phyloP scores from a whole-genome alignment of 2,797 vertebrate genomes.

The Brachymystax lenok region DNA sequence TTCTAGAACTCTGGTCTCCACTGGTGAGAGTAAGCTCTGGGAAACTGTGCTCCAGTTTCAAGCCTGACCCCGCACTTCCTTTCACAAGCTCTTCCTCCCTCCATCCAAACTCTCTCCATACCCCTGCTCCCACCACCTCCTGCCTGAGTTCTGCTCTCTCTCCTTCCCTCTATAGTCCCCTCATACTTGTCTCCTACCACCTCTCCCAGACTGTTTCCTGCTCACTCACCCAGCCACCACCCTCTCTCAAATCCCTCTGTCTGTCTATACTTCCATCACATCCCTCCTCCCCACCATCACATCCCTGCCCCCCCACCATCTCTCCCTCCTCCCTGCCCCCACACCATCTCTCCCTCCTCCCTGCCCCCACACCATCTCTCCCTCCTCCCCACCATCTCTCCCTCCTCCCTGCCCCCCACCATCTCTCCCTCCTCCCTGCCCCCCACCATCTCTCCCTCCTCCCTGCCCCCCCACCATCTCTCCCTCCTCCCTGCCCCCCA shows the following conservation, averaged over 20 bases:
- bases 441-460: background rate
- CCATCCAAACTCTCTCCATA: too few species aligned
- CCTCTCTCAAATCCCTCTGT: background rate
- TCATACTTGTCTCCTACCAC: too few species aligned
- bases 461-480: too few species aligned
- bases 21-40: conserved; percentile 49
- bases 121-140: background rate
- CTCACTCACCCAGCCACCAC: too few species aligned
- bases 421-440: background rate
- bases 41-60: conserved; percentile 52
- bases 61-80: conserved; percentile 70
- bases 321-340: too few species aligned
- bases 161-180: too few species aligned
- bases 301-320: too few species aligned
- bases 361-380: too few species aligned
- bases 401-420: too few species aligned
- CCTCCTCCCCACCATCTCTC: too few species aligned
- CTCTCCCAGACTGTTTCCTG: too few species aligned
- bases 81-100: conserved; percentile 39
- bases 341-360: background rate
- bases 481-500: too few species aligned
- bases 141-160: background rate
- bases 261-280: conserved; percentile 32
- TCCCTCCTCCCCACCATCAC: conserved; percentile 13
- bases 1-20: background rate